Evolutionary conservation across 1,140 invertebrate genomes (phyloP).

Genomic region (Brachionus asplanchnoidis): DNA sequence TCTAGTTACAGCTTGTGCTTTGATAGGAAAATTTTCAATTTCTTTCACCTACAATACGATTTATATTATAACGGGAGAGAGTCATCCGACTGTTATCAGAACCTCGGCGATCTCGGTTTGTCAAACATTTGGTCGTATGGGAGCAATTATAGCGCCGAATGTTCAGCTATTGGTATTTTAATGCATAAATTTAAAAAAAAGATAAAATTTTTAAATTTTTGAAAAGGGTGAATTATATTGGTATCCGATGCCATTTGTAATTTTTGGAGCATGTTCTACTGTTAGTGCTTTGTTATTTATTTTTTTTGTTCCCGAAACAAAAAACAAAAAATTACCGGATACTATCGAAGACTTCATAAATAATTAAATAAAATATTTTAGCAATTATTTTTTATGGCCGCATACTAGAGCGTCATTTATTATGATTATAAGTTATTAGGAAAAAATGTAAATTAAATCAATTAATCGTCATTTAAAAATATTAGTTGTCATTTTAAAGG

Average conservation of each 20-base stretch:
- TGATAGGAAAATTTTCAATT: conserved; percentile 23
- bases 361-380: conserved; percentile 41
- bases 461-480: too few relatives aligned
- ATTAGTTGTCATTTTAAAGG: too few relatives aligned
- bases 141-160: conserved; percentile 14
- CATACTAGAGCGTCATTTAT: too few relatives aligned
- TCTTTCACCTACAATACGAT: conserved; percentile 31
- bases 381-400: too few relatives aligned
- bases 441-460: too few relatives aligned
- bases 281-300: conserved; percentile 43
- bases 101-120: conserved; percentile 11
- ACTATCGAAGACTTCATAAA: conserved; percentile 44
- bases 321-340: conserved; percentile 45
- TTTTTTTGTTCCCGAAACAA: conserved; percentile 46
- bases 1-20: not conserved
- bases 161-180: not conserved
- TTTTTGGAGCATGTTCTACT: conserved; percentile 44
- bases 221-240: conserved; percentile 31
- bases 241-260: conserved; percentile 43
- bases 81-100: conserved; percentile 31
- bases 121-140: not conserved
- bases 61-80: conserved; percentile 21
- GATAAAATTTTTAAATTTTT: not conserved
- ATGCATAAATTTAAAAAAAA: not conserved
- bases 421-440: too few relatives aligned